Conservation (phyloP, 2,888 invertebrate species). For the Neoascia interrupta region DNA sequence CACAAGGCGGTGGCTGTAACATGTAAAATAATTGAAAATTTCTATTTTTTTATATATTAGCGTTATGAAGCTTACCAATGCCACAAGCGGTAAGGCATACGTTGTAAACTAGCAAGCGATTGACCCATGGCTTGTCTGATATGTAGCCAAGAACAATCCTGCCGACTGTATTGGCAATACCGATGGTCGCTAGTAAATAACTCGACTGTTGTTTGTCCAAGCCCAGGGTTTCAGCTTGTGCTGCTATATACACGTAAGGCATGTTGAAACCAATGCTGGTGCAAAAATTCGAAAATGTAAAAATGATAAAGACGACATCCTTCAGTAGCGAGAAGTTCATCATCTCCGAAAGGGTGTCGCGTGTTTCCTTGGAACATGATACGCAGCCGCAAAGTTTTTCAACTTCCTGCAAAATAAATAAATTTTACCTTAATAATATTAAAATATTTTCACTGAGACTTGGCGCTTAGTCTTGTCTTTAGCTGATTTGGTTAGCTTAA, state of each 20-base stretch:
- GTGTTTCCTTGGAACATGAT: constrained; percentile 85
- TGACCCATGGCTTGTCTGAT: constrained; percentile 94
- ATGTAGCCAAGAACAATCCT: constrained; percentile 92
- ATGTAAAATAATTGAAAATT: constrained; percentile 11
- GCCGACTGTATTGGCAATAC: constrained; percentile 93
- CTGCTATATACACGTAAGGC: constrained; percentile 92
- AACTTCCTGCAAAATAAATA: constrained; percentile 39
- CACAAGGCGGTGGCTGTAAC: constrained; percentile 89
- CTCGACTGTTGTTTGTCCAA: constrained; percentile 83
- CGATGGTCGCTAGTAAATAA: constrained; percentile 89
- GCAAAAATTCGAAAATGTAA: constrained; percentile 94
- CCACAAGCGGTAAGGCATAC: constrained; percentile 93
- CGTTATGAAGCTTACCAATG: constrained; percentile 84
- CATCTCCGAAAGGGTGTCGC: constrained; percentile 88
- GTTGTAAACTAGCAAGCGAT: constrained; percentile 94
- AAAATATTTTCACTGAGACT: too few species aligned
- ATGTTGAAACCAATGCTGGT: constrained; percentile 95
- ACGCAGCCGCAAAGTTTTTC: constrained; percentile 82
- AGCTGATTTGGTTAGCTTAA: too few species aligned
- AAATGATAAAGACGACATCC: constrained; percentile 93
- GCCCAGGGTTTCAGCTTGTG: constrained; percentile 84
- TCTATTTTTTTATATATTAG: neutral
- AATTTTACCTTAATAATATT: neutral
- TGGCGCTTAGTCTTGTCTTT: too few species aligned
- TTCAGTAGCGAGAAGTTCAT: constrained; percentile 91